Percentiles rank a stretch among this genome's conserved stretches.
Conservation (phyloP, 2,113 vertebrate genomes). For the Lonchura striata region DNA sequence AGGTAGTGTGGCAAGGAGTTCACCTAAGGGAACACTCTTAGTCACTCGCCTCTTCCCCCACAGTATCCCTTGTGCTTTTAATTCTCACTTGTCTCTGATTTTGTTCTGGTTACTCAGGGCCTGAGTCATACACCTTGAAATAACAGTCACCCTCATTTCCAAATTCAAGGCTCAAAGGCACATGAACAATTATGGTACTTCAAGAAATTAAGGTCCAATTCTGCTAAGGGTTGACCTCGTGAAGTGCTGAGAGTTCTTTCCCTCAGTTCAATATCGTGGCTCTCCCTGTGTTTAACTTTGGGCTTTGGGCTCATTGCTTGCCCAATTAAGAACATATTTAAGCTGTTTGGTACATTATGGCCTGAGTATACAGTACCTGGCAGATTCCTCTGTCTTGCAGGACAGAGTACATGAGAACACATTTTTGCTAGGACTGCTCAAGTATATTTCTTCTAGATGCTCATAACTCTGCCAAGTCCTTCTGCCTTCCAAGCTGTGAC, state of each 20-base stretch:
- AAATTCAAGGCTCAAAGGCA: neutral
- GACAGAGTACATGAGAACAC: neutral
- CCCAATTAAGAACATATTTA: neutral
- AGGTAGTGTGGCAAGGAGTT: neutral
- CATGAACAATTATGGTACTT: neutral
- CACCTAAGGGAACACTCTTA: conserved; percentile 15
- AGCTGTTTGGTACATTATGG: neutral
- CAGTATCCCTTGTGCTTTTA: neutral
- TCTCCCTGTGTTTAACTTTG: neutral
- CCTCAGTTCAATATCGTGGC: neutral
- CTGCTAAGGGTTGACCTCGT: neutral
- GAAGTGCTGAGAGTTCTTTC: neutral
- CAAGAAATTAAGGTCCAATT: neutral
- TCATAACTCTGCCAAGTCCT: neutral
- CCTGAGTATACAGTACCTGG: neutral
- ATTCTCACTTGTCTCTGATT: neutral
- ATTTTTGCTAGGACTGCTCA: neutral
- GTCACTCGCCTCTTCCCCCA: neutral
- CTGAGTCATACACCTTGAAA: conserved; percentile 14
- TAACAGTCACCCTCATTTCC: conserved; percentile 14
- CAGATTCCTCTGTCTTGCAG: neutral
- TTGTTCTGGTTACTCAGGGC: conserved; percentile 9
- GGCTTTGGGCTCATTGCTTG: neutral
- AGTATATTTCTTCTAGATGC: neutral
- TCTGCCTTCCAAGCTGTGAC: neutral